These are phyloP conservation scores for Nebria salina DNA, from an alignment of 2,888 invertebrate genomes.

Conservation along the genomic window DNA sequence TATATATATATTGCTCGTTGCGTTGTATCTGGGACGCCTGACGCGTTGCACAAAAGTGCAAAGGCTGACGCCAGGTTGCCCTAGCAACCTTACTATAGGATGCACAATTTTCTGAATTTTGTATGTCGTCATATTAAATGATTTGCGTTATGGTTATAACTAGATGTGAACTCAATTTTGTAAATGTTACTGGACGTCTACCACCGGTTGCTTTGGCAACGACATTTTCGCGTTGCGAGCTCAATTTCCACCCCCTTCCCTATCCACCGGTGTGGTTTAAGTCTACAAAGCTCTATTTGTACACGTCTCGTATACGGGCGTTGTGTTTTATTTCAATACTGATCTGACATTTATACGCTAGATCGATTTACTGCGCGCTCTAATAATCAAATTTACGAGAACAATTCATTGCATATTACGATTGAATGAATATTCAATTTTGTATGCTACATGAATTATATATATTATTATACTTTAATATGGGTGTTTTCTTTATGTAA, in stretches of 20 bases:
- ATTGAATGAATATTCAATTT: no score
- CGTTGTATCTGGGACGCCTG: background rate
- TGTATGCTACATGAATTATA: no score
- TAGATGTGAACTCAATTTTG: background rate
- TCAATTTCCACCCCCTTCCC: background rate
- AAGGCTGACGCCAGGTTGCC: background rate
- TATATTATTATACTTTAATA: no score
- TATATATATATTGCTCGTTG: background rate
- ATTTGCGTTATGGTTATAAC: background rate
- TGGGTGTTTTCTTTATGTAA: no score
- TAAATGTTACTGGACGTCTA: background rate
- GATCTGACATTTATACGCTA: no score
- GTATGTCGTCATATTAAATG: background rate
- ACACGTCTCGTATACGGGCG: no score
- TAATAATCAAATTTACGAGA: no score
- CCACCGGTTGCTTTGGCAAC: background rate
- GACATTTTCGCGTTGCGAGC: background rate
- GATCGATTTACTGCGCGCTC: no score
- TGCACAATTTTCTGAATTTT: background rate
- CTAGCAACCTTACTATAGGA: background rate
- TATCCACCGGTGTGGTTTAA: background rate
- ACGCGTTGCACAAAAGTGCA: background rate
- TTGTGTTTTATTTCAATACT: no score
- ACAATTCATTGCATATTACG: no score
- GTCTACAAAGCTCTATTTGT: background rate